Percentiles rank a stretch among this genome's conserved stretches.
These are phyloP conservation scores for Pomatostomus ruficeps DNA, from an alignment of 2,113 vertebrate genomes.

Conservation along the genomic window DNA sequence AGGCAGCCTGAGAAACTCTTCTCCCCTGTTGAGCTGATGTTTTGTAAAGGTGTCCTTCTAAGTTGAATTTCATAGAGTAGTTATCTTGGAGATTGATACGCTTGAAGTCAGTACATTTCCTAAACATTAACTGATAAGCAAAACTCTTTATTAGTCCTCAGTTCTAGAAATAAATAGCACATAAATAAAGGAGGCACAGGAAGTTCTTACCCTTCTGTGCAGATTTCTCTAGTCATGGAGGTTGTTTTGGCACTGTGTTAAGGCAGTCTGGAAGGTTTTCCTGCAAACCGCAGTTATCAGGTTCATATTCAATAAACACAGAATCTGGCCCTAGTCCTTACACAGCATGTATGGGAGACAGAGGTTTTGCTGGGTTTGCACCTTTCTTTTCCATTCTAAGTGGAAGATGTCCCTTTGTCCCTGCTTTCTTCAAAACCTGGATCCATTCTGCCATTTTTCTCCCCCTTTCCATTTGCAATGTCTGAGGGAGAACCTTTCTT, in stretches of 20 bases:
- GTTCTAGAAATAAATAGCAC: neutral
- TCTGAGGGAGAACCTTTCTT: neutral
- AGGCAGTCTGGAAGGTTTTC: neutral
- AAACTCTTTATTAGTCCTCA: neutral
- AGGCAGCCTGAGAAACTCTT: neutral
- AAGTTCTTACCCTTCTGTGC: neutral
- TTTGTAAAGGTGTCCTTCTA: neutral
- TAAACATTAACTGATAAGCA: neutral
- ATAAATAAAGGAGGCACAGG: neutral
- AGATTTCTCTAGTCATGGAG: neutral
- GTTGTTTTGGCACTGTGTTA: neutral
- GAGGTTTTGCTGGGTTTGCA: neutral
- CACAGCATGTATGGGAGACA: accelerated
- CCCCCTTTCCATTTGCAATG: neutral
- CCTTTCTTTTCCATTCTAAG: neutral
- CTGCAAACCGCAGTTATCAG: neutral
- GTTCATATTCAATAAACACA: neutral
- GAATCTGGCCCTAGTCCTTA: neutral
- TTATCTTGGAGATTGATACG: neutral
- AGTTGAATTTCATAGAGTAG: neutral
- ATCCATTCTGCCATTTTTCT: neutral
- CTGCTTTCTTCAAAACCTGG: neutral
- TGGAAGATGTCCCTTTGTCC: neutral
- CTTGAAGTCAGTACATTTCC: neutral
- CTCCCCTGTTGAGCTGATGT: neutral